Evolutionary conservation across 1,140 invertebrate species (phyloP).

Genomic region (Adelges cooleyi): DNA sequence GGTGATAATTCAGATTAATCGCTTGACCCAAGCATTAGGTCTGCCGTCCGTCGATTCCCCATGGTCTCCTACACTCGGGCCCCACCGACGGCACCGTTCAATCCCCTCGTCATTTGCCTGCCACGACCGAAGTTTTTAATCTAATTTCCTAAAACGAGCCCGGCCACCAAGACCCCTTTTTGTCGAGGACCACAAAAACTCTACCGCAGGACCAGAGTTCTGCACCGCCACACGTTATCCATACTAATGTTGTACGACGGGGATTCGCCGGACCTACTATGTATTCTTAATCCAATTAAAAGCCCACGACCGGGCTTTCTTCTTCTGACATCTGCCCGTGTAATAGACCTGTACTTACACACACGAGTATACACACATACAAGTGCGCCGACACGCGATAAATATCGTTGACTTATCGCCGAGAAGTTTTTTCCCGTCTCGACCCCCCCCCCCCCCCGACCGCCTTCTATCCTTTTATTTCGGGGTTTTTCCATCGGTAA

Average conservation of each 20-base stretch:
- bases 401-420: not conserved
- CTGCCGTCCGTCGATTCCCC: not conserved
- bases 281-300: conserved; percentile 11
- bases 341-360: not conserved
- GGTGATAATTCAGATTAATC: too few relatives aligned
- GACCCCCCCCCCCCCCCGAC: not conserved
- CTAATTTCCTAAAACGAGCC: not conserved
- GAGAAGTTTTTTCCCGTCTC: not conserved
- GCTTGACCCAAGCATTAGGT: not conserved
- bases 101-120: too few relatives aligned
- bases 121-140: conserved; percentile 27
- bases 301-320: not conserved
- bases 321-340: not conserved
- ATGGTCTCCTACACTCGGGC: not conserved
- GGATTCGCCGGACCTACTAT: not conserved
- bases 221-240: conserved; percentile 5
- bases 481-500: not conserved
- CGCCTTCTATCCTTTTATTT: too few relatives aligned
- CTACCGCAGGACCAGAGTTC: too few relatives aligned
- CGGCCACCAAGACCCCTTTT: conserved; percentile 7
- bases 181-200: conserved; percentile 13
- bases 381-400: not conserved
- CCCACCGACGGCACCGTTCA: not conserved
- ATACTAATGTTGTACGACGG: conserved; percentile 12
- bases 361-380: not conserved